Base-by-base conservation (phyloP, 2,888 invertebrate genomes). In the Ormyrus rosae region DNA sequence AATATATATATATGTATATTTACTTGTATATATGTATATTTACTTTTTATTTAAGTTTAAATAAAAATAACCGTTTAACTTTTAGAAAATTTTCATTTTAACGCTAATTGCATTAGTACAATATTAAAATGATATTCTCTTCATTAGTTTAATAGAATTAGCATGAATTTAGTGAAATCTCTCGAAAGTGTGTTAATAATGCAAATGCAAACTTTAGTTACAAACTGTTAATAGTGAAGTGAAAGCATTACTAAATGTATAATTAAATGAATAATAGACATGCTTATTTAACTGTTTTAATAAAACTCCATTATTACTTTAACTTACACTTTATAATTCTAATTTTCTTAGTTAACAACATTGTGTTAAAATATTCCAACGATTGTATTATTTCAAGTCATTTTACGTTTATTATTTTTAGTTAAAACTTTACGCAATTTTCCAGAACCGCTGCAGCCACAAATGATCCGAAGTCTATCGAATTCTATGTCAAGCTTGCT, bases 401-500 rank as follows among this genome's bases (percentile, higher is more conserved):
- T 34, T 34, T 34, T 34, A 34, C 34, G 2, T 34, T 34, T 34
- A 34, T 34, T 34, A 34, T 34, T 34, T 34, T 34, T 34, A 34
- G 34, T 34, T 34, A 1, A 13, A 70, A 58, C 6, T 19, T 3
- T 58, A 6, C 13, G 46, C 6, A 61, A 6, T 76, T 69, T 77
- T 83, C 2, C 48, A 82, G 82, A 81, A 53, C 63, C 75, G 34
- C 86, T 92, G 5, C 91, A 92, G 5, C 50, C 79, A 13, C 93
- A 93, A 87, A 91, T 92, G 81, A 85, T 92, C 45, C 89, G 90
- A 76, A 90, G 88, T 83, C 83, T 90, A 53, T 89, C 89, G 83
- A 90, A 88, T 83, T 90, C 90, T 81, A 86, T 90, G 86, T 86
- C 90, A 45, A 89, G 86, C 80, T 71, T 90, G 68, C 86, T 84